phyloP scores from a whole-genome alignment of 2,797 vertebrate species.

The Rhynchonycteris naso region DNA sequence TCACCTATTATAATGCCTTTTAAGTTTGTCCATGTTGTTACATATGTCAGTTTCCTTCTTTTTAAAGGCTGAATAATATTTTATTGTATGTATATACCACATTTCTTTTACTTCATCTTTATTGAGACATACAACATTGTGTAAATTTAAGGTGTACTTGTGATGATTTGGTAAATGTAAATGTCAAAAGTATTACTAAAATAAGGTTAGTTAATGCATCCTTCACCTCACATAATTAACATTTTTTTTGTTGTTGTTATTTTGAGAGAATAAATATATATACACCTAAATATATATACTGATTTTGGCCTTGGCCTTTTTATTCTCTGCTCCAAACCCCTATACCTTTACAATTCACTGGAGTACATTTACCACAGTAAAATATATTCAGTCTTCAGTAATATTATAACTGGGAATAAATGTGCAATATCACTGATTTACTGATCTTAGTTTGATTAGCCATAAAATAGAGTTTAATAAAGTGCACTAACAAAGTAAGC shows the following conservation, averaged over 20 bases:
- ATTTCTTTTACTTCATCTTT: not conserved
- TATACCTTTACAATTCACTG: not conserved
- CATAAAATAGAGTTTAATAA: too few species aligned
- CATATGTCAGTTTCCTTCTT: not conserved
- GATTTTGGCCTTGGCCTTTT: not conserved
- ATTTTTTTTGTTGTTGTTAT: not conserved
- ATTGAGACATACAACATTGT: not conserved
- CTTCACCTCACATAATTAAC: not conserved
- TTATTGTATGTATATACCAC: not conserved
- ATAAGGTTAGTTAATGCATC: not conserved
- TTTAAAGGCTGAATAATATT: not conserved
- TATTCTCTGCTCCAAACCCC: not conserved
- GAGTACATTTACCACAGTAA: not conserved
- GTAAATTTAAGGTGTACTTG: not conserved
- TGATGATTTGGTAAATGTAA: not conserved
- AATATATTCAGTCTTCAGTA: not conserved
- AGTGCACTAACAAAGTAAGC: too few species aligned
- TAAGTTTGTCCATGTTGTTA: not conserved
- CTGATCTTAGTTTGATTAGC: too few species aligned
- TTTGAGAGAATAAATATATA: not conserved
- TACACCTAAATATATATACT: not conserved
- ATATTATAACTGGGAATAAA: not conserved
- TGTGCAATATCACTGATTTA: too few species aligned
- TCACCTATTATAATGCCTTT: not conserved
- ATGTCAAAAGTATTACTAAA: not conserved